A percentile compares a stretch with the other conserved stretches of the same genome.
Evolutionary conservation across 2,113 vertebrate species (phyloP).

Genomic region (Halcyon senegalensis): DNA sequence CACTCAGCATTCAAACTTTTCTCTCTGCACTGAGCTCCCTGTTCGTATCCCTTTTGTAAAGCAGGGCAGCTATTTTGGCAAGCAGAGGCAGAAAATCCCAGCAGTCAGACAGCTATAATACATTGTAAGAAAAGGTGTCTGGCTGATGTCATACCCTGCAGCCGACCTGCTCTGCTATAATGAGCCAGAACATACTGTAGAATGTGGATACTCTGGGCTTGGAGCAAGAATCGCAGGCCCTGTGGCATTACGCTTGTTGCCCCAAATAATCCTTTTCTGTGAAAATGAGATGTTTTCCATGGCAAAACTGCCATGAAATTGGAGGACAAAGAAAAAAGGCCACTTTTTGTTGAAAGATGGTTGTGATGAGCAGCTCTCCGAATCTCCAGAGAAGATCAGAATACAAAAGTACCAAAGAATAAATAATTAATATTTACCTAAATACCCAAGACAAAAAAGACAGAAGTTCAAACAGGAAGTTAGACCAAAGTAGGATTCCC

Average conservation of each 20-base stretch:
- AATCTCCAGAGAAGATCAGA: not conserved
- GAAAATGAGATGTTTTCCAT: not conserved
- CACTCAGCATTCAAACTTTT: not conserved
- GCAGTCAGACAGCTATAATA: not conserved
- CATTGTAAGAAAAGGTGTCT: not conserved
- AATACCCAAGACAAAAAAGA: not conserved
- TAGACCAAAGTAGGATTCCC: not conserved
- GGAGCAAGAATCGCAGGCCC: not conserved
- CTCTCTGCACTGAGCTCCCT: not conserved
- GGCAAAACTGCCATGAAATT: not conserved
- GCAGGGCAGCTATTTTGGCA: not conserved
- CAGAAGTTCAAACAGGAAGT: not conserved
- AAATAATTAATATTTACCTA: slow-evolving; percentile 26
- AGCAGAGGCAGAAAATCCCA: not conserved
- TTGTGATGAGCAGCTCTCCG: not conserved
- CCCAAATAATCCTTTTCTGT: not conserved
- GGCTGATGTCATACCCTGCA: not conserved
- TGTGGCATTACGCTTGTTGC: not conserved
- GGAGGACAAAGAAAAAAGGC: not conserved
- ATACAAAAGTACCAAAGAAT: not conserved
- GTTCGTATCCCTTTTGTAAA: not conserved
- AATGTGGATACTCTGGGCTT: not conserved
- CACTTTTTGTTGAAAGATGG: not conserved
- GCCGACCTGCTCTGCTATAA: not conserved
- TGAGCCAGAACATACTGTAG: not conserved